phyloP scores from a whole-genome alignment of 2,113 vertebrate species.

The Butorides virescens region DNA sequence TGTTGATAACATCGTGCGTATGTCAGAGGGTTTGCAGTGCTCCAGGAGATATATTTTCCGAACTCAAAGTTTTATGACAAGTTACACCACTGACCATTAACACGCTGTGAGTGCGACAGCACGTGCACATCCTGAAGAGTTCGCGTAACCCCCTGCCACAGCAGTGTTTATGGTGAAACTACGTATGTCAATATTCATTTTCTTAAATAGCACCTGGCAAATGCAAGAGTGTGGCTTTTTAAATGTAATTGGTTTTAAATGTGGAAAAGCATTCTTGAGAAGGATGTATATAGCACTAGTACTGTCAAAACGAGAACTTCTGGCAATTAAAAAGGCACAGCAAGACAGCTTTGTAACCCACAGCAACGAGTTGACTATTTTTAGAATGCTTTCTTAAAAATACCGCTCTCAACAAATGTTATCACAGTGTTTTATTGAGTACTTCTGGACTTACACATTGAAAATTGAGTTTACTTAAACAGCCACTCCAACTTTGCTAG shows the following conservation, averaged over 20 bases:
- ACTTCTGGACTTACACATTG: not conserved
- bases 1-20: conserved; percentile 93
- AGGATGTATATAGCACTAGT: not conserved
- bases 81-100: not conserved
- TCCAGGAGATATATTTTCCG: conserved; percentile 87
- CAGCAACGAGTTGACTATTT: not conserved
- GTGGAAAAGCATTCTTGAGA: not conserved
- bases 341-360: not conserved
- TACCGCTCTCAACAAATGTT: not conserved
- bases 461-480: not conserved
- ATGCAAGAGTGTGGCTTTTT: not conserved
- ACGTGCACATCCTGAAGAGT: not conserved
- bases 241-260: not conserved
- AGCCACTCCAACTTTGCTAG: not conserved
- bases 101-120: rapidly evolving
- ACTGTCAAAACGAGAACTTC: not conserved
- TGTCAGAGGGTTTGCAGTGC: conserved; percentile 87
- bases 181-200: not conserved
- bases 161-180: not conserved
- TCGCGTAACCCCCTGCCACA: not conserved
- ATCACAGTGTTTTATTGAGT: not conserved
- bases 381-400: not conserved
- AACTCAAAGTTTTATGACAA: conserved; percentile 82
- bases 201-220: not conserved
- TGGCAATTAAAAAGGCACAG: not conserved